A percentile compares a stretch with the other conserved stretches of the same genome.
Evolutionary conservation across 2,888 invertebrate species (phyloP).

Genomic region (Elmis aenea): DNA sequence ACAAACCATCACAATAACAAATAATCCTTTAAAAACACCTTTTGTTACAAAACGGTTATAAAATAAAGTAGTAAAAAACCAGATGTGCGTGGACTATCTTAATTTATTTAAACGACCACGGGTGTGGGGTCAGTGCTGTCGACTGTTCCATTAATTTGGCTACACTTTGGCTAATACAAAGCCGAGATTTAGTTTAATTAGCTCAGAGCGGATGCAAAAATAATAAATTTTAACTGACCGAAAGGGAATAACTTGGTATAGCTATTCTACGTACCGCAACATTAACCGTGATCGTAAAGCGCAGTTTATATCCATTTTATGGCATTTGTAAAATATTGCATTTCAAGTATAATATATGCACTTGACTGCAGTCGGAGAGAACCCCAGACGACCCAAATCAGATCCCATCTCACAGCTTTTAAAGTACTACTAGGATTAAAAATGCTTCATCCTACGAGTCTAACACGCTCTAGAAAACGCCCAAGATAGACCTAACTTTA

Average conservation of each 20-base stretch:
- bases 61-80: neutral
- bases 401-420: constrained; percentile 15
- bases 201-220: constrained; percentile 46
- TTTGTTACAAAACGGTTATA: no score
- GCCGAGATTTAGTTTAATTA: constrained; percentile 41
- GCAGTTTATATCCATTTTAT: constrained; percentile 50
- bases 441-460: neutral
- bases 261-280: constrained; percentile 46
- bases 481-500: no score
- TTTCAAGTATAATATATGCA: constrained; percentile 48
- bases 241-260: constrained; percentile 43
- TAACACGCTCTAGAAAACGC: no score
- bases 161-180: constrained; percentile 31
- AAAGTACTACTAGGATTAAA: constrained; percentile 13
- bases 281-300: constrained; percentile 48
- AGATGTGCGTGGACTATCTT: neutral
- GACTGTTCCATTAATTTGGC: constrained; percentile 8
- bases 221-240: constrained; percentile 49
- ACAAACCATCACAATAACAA: no score
- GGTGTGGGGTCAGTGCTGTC: neutral
- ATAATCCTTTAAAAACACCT: no score
- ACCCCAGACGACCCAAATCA: constrained; percentile 21
- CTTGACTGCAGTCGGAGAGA: constrained; percentile 32
- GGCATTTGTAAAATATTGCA: constrained; percentile 50
- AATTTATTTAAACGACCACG: neutral